Conservation (phyloP, 1,140 invertebrate species). For the Lepidurus packardi region DNA sequence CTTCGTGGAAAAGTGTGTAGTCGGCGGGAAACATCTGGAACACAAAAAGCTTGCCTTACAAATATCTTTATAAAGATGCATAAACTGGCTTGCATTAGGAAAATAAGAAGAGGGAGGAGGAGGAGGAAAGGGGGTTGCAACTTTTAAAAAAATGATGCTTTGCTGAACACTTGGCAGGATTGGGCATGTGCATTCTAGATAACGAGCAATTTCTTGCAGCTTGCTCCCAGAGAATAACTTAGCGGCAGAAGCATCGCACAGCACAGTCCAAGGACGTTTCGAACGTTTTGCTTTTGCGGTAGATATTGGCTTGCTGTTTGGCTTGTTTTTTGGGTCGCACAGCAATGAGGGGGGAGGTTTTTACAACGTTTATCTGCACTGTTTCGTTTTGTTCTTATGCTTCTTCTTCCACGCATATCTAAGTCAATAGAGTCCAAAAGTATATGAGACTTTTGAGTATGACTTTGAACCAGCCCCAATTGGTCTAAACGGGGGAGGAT, state of each 20-base stretch:
- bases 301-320: neutral
- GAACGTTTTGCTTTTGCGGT: neutral
- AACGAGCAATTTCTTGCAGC: neutral
- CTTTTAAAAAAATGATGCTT: neutral
- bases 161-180: neutral
- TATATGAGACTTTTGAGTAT: no score
- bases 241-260: neutral
- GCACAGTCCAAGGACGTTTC: neutral
- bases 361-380: no score
- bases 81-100: conserved; percentile 2
- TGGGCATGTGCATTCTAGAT: neutral
- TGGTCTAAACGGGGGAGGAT: no score
- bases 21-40: neutral
- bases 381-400: no score
- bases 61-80: neutral
- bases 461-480: no score
- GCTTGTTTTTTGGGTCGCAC: no score
- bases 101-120: neutral
- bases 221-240: neutral
- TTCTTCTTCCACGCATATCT: no score
- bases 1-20: neutral
- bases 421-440: no score
- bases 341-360: no score
- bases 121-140: no score
- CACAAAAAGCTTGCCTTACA: neutral